These are phyloP conservation scores for Vanessa atalanta DNA, from an alignment of 1,140 invertebrate genomes.

Conservation along the genomic window DNA sequence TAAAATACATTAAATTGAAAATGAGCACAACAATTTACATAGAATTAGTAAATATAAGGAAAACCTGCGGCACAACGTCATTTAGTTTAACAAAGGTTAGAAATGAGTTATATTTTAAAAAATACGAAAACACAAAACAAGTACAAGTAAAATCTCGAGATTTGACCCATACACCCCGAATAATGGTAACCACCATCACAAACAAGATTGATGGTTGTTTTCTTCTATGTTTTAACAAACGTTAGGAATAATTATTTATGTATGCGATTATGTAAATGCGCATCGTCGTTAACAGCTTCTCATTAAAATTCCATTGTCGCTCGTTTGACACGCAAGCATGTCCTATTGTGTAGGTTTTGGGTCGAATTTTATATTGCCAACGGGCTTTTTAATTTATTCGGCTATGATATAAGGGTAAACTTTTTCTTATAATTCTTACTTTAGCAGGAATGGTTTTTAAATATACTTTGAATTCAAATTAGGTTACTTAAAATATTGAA, in stretches of 20 bases:
- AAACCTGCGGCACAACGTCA: no score
- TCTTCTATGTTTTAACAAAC: constrained; percentile 6
- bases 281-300: constrained; percentile 64
- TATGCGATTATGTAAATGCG: constrained; percentile 72
- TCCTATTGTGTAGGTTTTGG: constrained; percentile 63
- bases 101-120: no score
- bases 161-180: neutral
- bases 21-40: no score
- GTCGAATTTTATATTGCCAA: constrained; percentile 56
- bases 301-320: constrained; percentile 75
- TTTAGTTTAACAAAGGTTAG: no score
- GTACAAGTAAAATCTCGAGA: no score
- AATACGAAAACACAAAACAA: no score
- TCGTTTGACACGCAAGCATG: constrained; percentile 54
- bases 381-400: constrained; percentile 43
- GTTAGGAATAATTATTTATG: constrained; percentile 68
- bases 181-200: neutral
- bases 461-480: no score
- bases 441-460: neutral
- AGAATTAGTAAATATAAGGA: no score
- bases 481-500: neutral
- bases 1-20: no score
- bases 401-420: constrained; percentile 33
- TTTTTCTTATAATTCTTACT: constrained; percentile 25
- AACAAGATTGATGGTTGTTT: neutral